These are phyloP conservation scores for Sebastes hubbsi DNA, from an alignment of 2,797 vertebrate species.

Conservation along the genomic window DNA sequence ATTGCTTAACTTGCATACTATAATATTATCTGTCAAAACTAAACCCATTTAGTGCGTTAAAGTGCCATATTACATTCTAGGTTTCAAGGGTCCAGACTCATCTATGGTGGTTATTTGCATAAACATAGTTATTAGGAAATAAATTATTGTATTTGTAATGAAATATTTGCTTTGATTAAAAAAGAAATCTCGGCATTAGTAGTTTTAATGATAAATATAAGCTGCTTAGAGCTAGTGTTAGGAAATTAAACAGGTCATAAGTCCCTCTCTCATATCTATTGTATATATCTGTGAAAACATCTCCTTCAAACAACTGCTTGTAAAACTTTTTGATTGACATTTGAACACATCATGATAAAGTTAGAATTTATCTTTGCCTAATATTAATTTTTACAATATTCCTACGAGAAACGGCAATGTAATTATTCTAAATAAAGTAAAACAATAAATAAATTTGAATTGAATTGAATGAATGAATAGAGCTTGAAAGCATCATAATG, in stretches of 20 bases:
- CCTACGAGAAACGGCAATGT: no score
- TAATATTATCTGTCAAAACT: neutral
- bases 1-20: neutral
- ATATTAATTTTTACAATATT: neutral
- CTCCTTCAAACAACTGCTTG: neutral
- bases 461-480: neutral
- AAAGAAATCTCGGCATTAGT: neutral
- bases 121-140: neutral
- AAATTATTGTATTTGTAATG: neutral
- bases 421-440: no score
- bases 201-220: neutral
- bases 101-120: neutral
- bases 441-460: no score
- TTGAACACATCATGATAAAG: neutral
- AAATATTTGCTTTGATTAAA: neutral
- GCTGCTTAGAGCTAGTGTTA: neutral
- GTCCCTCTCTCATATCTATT: neutral
- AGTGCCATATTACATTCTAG: no score
- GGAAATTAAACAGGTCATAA: neutral
- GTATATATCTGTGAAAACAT: neutral
- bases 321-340: neutral
- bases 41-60: neutral
- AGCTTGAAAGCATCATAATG: neutral
- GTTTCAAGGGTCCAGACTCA: no score
- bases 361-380: neutral